Percentiles rank a stretch among this genome's conserved stretches.
Evolutionary conservation across 2,888 invertebrate genomes (phyloP).

Genomic region (Cataglyphis albicans): DNA sequence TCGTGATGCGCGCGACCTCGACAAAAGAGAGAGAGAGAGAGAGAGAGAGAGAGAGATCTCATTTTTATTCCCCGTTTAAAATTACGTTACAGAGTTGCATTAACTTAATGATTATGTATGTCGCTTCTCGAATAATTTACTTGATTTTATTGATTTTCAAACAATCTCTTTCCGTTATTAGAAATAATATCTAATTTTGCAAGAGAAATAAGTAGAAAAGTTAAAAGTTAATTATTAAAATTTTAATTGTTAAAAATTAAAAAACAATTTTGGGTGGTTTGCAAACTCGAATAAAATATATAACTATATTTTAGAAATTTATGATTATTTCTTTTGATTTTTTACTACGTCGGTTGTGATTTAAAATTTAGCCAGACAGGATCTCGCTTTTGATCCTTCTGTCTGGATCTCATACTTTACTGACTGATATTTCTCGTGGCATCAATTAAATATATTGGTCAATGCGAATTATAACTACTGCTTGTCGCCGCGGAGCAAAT

Average conservation of each 20-base stretch:
- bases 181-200: background rate
- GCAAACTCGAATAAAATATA: background rate
- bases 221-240: background rate
- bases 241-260: background rate
- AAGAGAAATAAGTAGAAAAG: background rate
- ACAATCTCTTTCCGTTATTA: background rate
- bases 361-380: background rate
- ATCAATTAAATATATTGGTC: constrained; percentile 32
- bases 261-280: background rate
- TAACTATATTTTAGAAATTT: background rate
- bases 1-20: background rate
- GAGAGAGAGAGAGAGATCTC: no score
- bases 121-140: background rate
- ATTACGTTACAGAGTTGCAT: background rate
- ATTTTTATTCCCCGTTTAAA: background rate
- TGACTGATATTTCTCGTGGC: background rate
- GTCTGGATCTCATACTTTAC: background rate
- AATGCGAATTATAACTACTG: constrained; percentile 25
- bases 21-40: background rate
- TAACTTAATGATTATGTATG: background rate
- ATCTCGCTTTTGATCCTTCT: background rate
- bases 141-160: background rate
- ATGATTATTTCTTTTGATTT: background rate
- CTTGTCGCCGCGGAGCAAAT: constrained; percentile 30
- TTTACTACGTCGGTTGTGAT: background rate